Conservation (phyloP, 2,113 vertebrate genomes). For the Bufo bufo region DNA sequence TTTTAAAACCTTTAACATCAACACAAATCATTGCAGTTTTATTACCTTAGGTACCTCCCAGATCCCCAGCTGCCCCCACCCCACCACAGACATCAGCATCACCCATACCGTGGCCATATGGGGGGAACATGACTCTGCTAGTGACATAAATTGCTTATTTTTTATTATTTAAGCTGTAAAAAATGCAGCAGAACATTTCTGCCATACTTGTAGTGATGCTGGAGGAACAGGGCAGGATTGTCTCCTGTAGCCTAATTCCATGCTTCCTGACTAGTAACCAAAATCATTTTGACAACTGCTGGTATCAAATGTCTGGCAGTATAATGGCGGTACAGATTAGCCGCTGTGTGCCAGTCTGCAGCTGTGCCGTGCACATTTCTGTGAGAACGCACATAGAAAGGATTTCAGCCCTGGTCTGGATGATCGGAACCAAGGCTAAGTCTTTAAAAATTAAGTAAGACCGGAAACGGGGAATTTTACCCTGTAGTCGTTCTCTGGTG, state of each 20-base stretch:
- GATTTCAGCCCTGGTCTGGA: not conserved
- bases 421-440: not conserved
- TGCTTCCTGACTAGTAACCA: slow-evolving; percentile 10
- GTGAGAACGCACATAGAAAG: slow-evolving; percentile 2
- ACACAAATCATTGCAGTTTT: not conserved
- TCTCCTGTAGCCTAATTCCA: not conserved
- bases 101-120: not conserved
- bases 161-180: slow-evolving; percentile 26
- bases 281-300: slow-evolving; percentile 21
- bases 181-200: slow-evolving; percentile 27
- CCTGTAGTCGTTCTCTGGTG: not conserved
- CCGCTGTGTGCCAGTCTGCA: not conserved
- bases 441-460: no score
- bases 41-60: not conserved
- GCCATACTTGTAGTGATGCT: slow-evolving; percentile 12
- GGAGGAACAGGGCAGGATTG: not conserved
- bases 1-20: not conserved
- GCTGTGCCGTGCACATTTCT: slow-evolving; percentile 1
- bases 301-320: slow-evolving; percentile 8
- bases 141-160: slow-evolving; percentile 2
- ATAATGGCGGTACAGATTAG: slow-evolving; percentile 6
- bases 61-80: not conserved
- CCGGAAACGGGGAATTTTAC: not conserved
- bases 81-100: not conserved
- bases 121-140: not conserved